Percentiles rank a stretch among this genome's conserved stretches.
These are phyloP conservation scores for Xenopus borealis DNA, from an alignment of 2,113 vertebrate species.

Conservation along the genomic window DNA sequence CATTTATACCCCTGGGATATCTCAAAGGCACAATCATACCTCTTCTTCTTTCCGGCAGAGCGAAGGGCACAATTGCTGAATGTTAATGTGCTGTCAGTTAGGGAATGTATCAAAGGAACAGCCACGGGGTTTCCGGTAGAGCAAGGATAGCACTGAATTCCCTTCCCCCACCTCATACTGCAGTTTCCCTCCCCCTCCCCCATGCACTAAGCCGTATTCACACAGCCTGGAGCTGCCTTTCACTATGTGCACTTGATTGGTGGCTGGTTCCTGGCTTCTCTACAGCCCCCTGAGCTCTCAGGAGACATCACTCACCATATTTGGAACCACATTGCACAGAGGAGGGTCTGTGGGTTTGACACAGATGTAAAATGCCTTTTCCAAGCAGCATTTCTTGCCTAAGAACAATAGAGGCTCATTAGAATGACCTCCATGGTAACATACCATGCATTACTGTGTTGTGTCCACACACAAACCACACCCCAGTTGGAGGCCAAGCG, in stretches of 20 bases:
- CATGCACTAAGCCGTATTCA: conserved; percentile 33
- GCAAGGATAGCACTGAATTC: conserved; percentile 18
- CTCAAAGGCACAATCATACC: conserved; percentile 42
- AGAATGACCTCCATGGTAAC: not conserved
- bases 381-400: not conserved
- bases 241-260: conserved; percentile 25
- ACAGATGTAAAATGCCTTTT: not conserved
- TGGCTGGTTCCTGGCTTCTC: conserved; percentile 8
- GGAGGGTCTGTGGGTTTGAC: not conserved
- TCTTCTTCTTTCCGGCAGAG: conserved; percentile 39
- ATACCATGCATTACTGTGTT: not conserved
- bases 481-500: not conserved
- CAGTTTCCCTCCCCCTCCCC: conserved; percentile 34
- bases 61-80: conserved; percentile 41
- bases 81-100: conserved; percentile 44
- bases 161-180: conserved; percentile 38
- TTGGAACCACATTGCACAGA: not conserved
- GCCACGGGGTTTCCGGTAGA: conserved; percentile 41
- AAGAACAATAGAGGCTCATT: not conserved
- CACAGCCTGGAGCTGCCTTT: conserved; percentile 31
- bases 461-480: not conserved
- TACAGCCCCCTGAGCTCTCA: conserved; percentile 2
- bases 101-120: conserved; percentile 43
- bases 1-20: conserved; percentile 36
- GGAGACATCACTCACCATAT: not conserved